A percentile compares a stretch with the other conserved stretches of the same genome.
phyloP scores from a whole-genome alignment of 2,797 vertebrate genomes.

The Tolypeutes matacus region DNA sequence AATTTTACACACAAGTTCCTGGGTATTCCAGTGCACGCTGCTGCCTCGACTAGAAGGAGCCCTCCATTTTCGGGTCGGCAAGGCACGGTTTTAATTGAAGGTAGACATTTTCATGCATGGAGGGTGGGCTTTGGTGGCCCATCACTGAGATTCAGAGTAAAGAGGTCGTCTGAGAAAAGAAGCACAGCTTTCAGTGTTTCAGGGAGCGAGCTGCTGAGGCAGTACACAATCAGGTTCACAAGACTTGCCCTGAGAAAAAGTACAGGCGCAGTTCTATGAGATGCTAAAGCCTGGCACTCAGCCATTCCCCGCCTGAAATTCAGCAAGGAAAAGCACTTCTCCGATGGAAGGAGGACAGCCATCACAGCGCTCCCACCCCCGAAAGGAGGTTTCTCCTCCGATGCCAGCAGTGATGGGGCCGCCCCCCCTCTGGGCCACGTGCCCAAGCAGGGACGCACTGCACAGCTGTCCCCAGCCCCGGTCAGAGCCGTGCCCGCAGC shows the following conservation, averaged over 20 bases:
- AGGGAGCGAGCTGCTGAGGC: neutral
- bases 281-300: neutral
- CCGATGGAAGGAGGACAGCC: too few relatives aligned
- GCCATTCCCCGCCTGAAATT: neutral
- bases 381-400: neutral
- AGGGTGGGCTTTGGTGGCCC: too few relatives aligned
- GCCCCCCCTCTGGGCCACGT: neutral
- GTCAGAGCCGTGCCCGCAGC: too few relatives aligned
- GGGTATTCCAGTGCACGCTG: neutral
- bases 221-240: neutral
- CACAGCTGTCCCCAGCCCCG: neutral
- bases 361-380: neutral
- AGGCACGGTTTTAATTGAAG: neutral
- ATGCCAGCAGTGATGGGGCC: neutral
- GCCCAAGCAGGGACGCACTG: neutral
- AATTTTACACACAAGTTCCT: neutral
- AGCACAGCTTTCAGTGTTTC: neutral
- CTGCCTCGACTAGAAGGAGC: neutral
- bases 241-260: neutral
- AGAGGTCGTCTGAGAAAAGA: neutral
- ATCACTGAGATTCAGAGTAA: neutral
- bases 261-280: neutral
- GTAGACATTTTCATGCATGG: neutral
- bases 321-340: neutral
- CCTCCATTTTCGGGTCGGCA: neutral